These are phyloP conservation scores for Oncopodura yosiiana DNA, from an alignment of 1,140 invertebrate species.

Conservation along the genomic window DNA sequence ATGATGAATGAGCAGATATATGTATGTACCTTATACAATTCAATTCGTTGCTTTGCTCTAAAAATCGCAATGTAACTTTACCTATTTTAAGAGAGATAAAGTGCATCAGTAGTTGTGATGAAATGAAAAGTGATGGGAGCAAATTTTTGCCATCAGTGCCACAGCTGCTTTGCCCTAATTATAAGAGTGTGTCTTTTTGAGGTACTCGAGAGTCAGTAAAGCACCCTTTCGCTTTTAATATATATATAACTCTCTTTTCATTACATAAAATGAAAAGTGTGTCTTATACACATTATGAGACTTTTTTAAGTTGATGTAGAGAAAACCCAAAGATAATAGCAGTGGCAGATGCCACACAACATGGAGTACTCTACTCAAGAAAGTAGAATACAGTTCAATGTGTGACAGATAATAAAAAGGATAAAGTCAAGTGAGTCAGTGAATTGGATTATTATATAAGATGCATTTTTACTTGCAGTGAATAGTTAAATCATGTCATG, in stretches of 20 bases:
- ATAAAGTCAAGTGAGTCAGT: not conserved
- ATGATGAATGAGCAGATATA: no score
- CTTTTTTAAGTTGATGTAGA: no score
- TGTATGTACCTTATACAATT: not conserved
- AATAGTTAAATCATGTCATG: conserved; percentile 10
- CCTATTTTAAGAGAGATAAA: not conserved
- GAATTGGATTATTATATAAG: not conserved
- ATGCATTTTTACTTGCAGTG: not conserved
- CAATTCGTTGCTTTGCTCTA: conserved; percentile 5
- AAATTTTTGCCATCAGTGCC: not conserved
- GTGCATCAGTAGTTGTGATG: not conserved
- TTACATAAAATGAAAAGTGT: not conserved
- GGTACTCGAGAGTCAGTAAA: not conserved
- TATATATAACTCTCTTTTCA: not conserved
- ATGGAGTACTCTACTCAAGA: not conserved
- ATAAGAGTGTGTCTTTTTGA: not conserved
- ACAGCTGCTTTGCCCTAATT: not conserved
- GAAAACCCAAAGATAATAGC: not conserved
- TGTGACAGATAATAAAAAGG: not conserved
- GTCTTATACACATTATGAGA: no score
- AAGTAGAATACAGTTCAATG: not conserved
- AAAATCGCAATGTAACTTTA: conserved; percentile 7
- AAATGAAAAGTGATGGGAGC: conserved; percentile 2
- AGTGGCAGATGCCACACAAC: not conserved
- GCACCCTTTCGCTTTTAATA: not conserved